Percentiles rank a stretch among this genome's conserved stretches.
Conservation (phyloP, 2,113 vertebrate genomes). For the Otis tarda region DNA sequence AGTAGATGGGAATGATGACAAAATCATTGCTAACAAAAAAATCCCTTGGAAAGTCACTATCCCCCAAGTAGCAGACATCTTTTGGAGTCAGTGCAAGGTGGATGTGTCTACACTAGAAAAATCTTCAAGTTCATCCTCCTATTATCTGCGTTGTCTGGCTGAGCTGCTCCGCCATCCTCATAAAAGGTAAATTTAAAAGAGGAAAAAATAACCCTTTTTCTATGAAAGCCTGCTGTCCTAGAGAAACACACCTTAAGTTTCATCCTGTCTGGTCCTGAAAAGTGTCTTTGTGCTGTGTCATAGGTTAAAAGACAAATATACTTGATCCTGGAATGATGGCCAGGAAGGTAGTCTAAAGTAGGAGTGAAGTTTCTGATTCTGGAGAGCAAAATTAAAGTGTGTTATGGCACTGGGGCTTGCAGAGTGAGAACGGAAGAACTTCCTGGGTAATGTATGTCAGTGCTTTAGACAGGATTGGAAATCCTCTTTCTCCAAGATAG, state of each 20-base stretch:
- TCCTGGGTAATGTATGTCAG: not conserved
- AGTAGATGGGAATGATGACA: slow-evolving; percentile 68
- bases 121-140: slow-evolving; percentile 57
- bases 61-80: slow-evolving; percentile 84
- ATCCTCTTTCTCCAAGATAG: not conserved
- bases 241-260: not conserved
- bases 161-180: slow-evolving; percentile 70
- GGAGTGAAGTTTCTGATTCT: not conserved
- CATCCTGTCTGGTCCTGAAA: not conserved
- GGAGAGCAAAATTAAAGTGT: not conserved
- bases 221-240: not conserved
- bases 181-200: slow-evolving; percentile 74
- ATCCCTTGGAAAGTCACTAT: not conserved
- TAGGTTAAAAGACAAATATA: not conserved
- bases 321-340: not conserved
- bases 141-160: slow-evolving; percentile 81
- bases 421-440: not conserved
- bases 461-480: not conserved
- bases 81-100: slow-evolving; percentile 90
- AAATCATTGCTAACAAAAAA: not conserved
- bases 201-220: not conserved
- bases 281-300: not conserved
- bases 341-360: not conserved
- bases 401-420: not conserved
- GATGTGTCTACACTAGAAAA: slow-evolving; percentile 68